Base-by-base conservation (phyloP, 2,797 vertebrate species). In the Aphelocoma californica region DNA sequence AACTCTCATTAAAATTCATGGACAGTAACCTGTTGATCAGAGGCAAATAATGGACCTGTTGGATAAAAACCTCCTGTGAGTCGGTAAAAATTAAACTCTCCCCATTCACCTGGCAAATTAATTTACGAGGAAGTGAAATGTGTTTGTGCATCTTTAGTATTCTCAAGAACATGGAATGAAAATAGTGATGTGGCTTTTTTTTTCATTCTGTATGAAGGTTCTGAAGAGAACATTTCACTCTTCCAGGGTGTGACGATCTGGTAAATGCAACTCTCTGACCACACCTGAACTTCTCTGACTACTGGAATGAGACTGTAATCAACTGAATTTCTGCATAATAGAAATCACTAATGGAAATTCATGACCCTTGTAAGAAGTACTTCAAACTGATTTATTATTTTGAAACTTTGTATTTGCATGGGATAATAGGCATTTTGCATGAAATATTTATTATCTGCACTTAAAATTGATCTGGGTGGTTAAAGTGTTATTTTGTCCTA, bases 371-470 rank as follows among this genome's bases (percentile, higher is more conserved):
- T 34, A 78, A 78, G 65, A 88, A 82, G 53, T 86, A 81, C 19
- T 86, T 88, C 14, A 61, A 50, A 86, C 61, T 42, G 20, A 62
- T 83, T 83, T 71, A 74, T 80, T 83, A 19, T 67, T 83, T 83
- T 67, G n/a, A 93, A 74, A 48, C 44, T 69, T 90, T 70, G 17
- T 65, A 56, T 95, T 82, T 91, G 45, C 0, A 0, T 69, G 62
- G 21, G 17, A 44, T 89, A 93, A 73, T 61, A 87, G 47, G 54
- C 74, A 70, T 82, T 92, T 94, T 62, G n/a, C 71, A 66, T 65
- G 21, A 89, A 92, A 61, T 77, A 85, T 91, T 91, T 80, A 88
- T 92, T 87, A 60, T 47, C 44, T 47, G 64, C 79, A 85, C 60
- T 89, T 92, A 58, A 91, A 92, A 90, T 88, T n/a, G 11, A 62